Evolutionary conservation across 2,888 invertebrate genomes (phyloP), one percentile per base, ranked within the genome.

Genomic region (Stenotaenia linearis): DNA sequence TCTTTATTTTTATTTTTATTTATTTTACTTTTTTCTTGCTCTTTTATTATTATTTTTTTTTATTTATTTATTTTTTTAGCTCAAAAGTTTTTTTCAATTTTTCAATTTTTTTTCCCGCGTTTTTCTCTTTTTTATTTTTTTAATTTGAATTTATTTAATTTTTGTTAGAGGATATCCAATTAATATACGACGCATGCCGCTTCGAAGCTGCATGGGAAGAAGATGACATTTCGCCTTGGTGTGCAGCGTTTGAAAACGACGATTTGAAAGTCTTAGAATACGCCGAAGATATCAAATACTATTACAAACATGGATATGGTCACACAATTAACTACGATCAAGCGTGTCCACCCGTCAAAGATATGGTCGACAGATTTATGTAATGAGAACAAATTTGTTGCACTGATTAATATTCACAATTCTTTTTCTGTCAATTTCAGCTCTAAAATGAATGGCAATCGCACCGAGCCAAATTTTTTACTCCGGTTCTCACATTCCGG

Each of bases 141-240:
- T n/a, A n/a, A n/a, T n/a, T n/a, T n/a, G n/a, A n/a, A n/a, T n/a
- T 21, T 45, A 3, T n/a, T 45, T 7, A 5, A 45, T 45, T 75
- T 82, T 84, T 84, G 86, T 80, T 86, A 91, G 91, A 89, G 79
- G 89, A 89, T 82, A 88, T 90, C 77, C 86, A 88, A 80, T 85
- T 91, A 61, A 92, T 95, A 87, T 92, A 92, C 84, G 89, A 90
- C 82, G 90, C 90, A 50, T 95, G 95, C 86, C 91, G 90, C 0
- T 95, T 91, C 86, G 95, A 95, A 87, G 93, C 92, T 4, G 92
- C 95, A n/a, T 93, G 93, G 93, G 88, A 90, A 77, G 88, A 92
- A 81, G 89, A 90, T 82, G 86, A 88, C 81, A 84, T 84, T 35
- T 94, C 94, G 6, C 92, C 94, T 0, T 95, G 95, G 95, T 95